Percentiles rank a stretch among this genome's conserved stretches.
phyloP scores from a whole-genome alignment of 2,888 invertebrate genomes.

The Hololepta plana region DNA sequence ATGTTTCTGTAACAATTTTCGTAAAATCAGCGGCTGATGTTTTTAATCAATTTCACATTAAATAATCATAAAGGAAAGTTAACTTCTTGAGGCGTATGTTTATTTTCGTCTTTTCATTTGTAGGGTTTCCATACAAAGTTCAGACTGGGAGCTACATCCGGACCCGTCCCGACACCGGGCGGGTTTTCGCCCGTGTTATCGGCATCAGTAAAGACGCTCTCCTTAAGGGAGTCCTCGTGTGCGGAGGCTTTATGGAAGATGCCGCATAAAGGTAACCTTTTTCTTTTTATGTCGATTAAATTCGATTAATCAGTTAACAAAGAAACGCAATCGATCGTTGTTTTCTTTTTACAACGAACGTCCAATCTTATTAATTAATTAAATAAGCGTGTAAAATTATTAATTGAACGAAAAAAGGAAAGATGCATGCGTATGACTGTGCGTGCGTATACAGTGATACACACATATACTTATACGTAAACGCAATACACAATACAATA shows the following conservation, averaged over 20 bases:
- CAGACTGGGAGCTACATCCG: slow-evolving; percentile 42
- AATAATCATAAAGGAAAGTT: too few relatives aligned
- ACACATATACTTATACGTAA: slow-evolving; percentile 4
- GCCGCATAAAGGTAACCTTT: slow-evolving; percentile 81
- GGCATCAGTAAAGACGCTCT: slow-evolving; percentile 30
- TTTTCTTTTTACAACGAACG: too few relatives aligned
- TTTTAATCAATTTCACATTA: too few relatives aligned
- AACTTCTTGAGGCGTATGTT: too few relatives aligned
- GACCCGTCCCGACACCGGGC: slow-evolving; percentile 38
- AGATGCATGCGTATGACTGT: slow-evolving; percentile 5
- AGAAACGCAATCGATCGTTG: too few relatives aligned
- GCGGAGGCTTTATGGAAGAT: slow-evolving; percentile 70
- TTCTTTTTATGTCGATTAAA: too few relatives aligned
- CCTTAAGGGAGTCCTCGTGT: slow-evolving; percentile 57
- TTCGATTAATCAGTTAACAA: too few relatives aligned
- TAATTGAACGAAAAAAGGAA: too few relatives aligned
- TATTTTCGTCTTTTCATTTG: slow-evolving; percentile 12
- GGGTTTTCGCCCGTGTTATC: slow-evolving; percentile 36
- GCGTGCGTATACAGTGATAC: slow-evolving; percentile 3
- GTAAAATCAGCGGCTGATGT: too few relatives aligned
- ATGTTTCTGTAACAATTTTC: too few relatives aligned
- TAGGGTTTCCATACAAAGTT: slow-evolving; percentile 18
- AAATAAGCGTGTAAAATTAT: too few relatives aligned
- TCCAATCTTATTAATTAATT: too few relatives aligned
- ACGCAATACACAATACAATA: slow-evolving; percentile 10